These are phyloP conservation scores for Cecidostiba fungosa DNA, from an alignment of 2,888 invertebrate species.

Conservation along the genomic window DNA sequence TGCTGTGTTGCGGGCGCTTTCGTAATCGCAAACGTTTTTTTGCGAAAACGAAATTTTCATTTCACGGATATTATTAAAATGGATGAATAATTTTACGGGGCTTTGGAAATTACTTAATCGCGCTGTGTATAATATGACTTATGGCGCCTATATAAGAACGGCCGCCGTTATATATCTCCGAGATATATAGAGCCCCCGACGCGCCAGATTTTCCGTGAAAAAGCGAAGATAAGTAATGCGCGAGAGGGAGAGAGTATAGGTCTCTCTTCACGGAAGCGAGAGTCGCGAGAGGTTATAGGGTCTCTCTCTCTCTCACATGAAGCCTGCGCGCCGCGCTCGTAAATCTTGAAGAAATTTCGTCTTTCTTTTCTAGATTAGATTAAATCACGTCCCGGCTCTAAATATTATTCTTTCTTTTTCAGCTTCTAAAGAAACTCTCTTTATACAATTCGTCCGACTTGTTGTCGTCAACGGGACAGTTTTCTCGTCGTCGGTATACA, in stretches of 20 bases:
- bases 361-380: background rate
- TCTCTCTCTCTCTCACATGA: too few species aligned
- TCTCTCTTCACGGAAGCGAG: too few species aligned
- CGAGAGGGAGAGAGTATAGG: too few species aligned
- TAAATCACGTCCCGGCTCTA: background rate
- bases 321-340: background rate
- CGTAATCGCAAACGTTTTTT: slow-evolving; percentile 28
- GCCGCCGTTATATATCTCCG: background rate
- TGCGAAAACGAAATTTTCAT: background rate
- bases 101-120: slow-evolving; percentile 38
- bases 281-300: too few species aligned
- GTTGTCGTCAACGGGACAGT: too few species aligned
- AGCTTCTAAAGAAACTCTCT: too few species aligned
- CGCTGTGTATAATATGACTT: background rate
- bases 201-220: slow-evolving; percentile 9
- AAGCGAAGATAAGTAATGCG: background rate
- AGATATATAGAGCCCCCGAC: background rate
- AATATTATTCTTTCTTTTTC: background rate
- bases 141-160: background rate
- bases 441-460: too few species aligned
- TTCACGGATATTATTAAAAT: slow-evolving; percentile 37
- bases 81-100: slow-evolving; percentile 28
- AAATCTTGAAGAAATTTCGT: background rate
- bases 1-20: background rate
- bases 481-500: too few species aligned